These are phyloP conservation scores for Hyposoter didymator DNA, from an alignment of 2,888 invertebrate species.

Conservation along the genomic window DNA sequence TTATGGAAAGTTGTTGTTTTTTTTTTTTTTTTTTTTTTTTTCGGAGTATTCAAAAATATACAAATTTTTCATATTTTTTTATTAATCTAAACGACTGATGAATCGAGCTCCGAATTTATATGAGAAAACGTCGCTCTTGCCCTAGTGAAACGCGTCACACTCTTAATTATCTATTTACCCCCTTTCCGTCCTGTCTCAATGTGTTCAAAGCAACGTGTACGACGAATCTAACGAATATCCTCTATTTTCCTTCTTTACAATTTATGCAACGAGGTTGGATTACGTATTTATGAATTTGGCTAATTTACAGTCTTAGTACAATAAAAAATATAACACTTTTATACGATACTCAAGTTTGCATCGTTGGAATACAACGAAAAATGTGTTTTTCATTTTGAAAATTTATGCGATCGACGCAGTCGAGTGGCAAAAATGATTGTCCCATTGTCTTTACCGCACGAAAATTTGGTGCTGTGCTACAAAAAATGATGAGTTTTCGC, in stretches of 20 bases:
- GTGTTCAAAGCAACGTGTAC: conserved; percentile 62
- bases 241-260: conserved; percentile 48
- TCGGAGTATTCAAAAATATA: conserved; percentile 37
- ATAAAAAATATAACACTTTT: conserved; percentile 57
- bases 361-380: too few relatives aligned
- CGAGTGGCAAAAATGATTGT: too few relatives aligned
- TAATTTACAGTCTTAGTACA: conserved; percentile 62
- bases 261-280: conserved; percentile 60
- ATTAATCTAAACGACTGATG: conserved; percentile 36
- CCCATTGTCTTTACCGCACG: too few relatives aligned
- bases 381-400: too few relatives aligned
- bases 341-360: too few relatives aligned
- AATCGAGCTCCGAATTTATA: conserved; percentile 28
- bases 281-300: conserved; percentile 69
- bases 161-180: conserved; percentile 45
- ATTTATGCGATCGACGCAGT: too few relatives aligned
- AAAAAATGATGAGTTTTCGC: not conserved
- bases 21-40: conserved; percentile 24
- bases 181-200: conserved; percentile 65
- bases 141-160: conserved; percentile 13
- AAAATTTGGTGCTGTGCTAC: too few relatives aligned
- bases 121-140: conserved; percentile 44
- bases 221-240: conserved; percentile 27
- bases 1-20: not conserved
- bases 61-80: conserved; percentile 16